Conservation (phyloP, 2,797 vertebrate genomes). For the Acipenser ruthenus region DNA sequence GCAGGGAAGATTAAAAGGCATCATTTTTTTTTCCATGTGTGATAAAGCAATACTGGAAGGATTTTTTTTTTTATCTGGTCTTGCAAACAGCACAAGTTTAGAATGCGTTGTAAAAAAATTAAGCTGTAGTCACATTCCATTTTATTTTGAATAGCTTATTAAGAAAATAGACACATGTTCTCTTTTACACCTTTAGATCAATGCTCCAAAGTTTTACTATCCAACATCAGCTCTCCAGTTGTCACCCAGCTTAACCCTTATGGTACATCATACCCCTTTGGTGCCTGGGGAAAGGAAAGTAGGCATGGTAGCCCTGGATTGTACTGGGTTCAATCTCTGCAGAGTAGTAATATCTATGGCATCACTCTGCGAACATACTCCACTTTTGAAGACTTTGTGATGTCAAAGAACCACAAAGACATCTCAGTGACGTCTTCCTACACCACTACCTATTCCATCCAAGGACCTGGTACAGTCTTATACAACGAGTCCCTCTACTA, state of each 20-base stretch:
- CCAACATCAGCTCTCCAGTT: constrained; percentile 44
- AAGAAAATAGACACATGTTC: constrained; percentile 21
- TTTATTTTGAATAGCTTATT: too few species aligned
- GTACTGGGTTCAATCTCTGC: constrained; percentile 52
- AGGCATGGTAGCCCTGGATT: constrained; percentile 9
- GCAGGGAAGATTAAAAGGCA: too few species aligned
- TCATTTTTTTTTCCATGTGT: too few species aligned
- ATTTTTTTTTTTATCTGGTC: too few species aligned
- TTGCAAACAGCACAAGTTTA: too few species aligned
- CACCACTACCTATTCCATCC: constrained; percentile 29
- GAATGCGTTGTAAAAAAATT: too few species aligned
- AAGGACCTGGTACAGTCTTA: constrained; percentile 51
- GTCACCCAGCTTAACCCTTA: constrained; percentile 40
- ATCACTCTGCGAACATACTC: constrained; percentile 42
- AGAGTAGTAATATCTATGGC: constrained; percentile 33
- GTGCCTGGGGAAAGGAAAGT: constrained; percentile 55
- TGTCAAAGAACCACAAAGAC: constrained; percentile 33
- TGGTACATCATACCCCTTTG: constrained; percentile 37
- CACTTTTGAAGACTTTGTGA: constrained; percentile 47
- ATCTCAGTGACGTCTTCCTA: constrained; percentile 29
- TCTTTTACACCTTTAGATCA: constrained; percentile 4
- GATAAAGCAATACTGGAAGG: too few species aligned
- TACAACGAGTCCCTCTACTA: constrained; percentile 48
- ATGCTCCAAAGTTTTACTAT: constrained; percentile 45
- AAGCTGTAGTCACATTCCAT: too few species aligned